Percentiles rank a stretch among this genome's conserved stretches.
Conservation (phyloP, 1,140 invertebrate genomes). For the Micrasema minimum region DNA sequence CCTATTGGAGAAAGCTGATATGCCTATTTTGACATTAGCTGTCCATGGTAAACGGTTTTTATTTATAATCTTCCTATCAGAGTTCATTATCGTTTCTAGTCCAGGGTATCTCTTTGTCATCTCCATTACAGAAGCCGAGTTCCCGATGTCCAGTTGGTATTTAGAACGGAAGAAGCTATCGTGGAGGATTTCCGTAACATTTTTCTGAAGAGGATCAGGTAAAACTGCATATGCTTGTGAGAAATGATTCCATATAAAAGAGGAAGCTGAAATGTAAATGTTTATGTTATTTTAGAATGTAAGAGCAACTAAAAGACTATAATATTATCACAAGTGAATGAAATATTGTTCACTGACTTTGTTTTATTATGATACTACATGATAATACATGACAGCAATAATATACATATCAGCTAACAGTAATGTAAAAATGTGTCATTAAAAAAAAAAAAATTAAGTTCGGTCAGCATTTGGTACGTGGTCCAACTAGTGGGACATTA, state of each 20-base stretch:
- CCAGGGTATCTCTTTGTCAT: neutral
- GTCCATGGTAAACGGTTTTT: conserved; percentile 10
- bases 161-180: conserved; percentile 20
- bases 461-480: no score
- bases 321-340: no score
- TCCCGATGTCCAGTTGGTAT: conserved; percentile 17
- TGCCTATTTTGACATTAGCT: neutral
- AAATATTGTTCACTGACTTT: no score
- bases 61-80: conserved; percentile 6
- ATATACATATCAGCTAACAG: no score
- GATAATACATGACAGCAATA: no score
- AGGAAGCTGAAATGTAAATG: conserved; percentile 7
- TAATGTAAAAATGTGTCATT: no score
- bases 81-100: neutral
- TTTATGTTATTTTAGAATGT: no score
- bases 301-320: no score
- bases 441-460: no score
- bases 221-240: neutral
- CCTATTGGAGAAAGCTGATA: conserved; percentile 8
- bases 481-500: no score
- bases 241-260: conserved; percentile 30
- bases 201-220: neutral
- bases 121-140: neutral
- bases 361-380: no score
- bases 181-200: neutral